Evolutionary conservation across 2,113 vertebrate species (phyloP).

Genomic region (Callipepla squamata): DNA sequence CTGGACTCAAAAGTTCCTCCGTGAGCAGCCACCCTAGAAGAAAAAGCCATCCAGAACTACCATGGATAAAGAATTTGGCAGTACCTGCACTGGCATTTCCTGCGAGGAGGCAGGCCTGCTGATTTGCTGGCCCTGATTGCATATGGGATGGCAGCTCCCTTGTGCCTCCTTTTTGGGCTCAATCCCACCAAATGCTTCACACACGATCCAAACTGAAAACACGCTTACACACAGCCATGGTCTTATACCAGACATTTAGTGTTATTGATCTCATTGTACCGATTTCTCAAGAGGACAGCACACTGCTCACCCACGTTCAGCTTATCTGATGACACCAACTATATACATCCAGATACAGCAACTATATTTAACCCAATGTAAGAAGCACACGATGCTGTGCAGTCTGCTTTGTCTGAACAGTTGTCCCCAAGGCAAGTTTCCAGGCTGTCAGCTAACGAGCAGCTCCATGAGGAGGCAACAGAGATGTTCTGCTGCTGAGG

Average conservation of each 20-base stretch:
- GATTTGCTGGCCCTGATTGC: not conserved
- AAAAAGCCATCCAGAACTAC: not conserved
- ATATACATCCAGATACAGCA: not conserved
- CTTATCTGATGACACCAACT: not conserved
- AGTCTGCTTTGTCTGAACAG: accelerated
- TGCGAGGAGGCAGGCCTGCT: not conserved
- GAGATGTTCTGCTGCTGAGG: not conserved
- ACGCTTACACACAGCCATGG: accelerated
- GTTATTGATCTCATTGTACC: accelerated
- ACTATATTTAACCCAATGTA: not conserved
- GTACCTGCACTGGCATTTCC: constrained; percentile 34
- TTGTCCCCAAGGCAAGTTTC: not conserved
- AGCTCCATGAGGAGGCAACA: accelerated
- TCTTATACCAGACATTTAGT: not conserved
- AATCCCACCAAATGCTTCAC: accelerated
- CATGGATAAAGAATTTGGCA: not conserved
- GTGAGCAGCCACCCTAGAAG: not conserved
- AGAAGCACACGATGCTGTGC: accelerated
- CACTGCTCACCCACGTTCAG: accelerated
- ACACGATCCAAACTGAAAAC: accelerated
- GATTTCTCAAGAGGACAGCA: not conserved
- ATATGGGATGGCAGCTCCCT: not conserved
- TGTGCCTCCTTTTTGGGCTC: accelerated
- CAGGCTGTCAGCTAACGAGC: not conserved
- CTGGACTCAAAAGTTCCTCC: constrained; percentile 4